Evolutionary conservation across 2,888 invertebrate genomes (phyloP), one percentile per base, ranked within the genome.

Genomic region (Brachynemurus nebulosus): DNA sequence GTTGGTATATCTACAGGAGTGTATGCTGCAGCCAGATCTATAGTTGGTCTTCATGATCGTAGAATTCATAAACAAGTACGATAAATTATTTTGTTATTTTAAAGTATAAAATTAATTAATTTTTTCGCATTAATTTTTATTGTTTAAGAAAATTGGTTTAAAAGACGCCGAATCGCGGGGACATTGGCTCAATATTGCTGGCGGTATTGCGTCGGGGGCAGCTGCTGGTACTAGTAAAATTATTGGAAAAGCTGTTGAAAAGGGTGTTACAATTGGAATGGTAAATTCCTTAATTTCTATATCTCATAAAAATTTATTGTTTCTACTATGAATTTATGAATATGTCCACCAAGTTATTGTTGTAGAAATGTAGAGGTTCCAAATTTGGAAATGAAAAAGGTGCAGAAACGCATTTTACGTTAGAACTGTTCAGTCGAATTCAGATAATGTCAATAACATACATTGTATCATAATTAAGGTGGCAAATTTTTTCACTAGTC

Each of bases 141-240:
- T 23, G 23, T 23, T 40, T 17, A 14, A 71, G 70, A 64, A 56
- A 12, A 63, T 74, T 41, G 70, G 69, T 50, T 65, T 72, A 1
- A 60, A 59, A 19, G 68, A 74, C 53, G 55, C 70, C 0, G 74
- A 74, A 46, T 73, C 75, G 0, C 65, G 75, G n/a, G 70, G 70
- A 38, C 73, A 73, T 42, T 75, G 75, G 65, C 52, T 76, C 20
- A 74, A 72, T 56, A 71, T 76, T 34, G 66, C 70, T 0, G 72
- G 72, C 2, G 73, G 73, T 0, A 63, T 69, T 35, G 64, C 73
- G 1, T 72, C 74, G 0, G 61, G 75, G 5, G 67, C 68, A 0
- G 71, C 72, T 1, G 70, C 70, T 5, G 73, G 72, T 1, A 71
- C 74, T 1, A 65, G 63, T 51, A 60, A 60, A 5, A 53, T 68